Conservation (phyloP, 2,113 vertebrate genomes). For the Euleptes europaea region DNA sequence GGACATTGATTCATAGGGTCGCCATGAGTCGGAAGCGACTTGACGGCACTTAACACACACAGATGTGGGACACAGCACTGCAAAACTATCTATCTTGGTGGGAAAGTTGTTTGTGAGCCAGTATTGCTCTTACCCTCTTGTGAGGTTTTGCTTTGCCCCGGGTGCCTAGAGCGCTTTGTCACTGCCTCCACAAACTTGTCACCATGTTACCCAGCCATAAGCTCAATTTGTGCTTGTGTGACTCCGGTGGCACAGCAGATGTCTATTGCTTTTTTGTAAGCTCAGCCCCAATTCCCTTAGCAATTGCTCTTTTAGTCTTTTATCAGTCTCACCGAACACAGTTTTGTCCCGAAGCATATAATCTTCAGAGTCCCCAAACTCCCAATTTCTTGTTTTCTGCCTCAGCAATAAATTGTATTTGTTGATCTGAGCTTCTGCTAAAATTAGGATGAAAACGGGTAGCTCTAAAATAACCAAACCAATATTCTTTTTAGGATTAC, state of each 20-base stretch:
- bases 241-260: not conserved
- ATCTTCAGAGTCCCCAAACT: constrained; percentile 12
- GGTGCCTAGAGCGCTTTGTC: not conserved
- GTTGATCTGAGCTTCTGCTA: not conserved
- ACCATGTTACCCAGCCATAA: constrained; percentile 1
- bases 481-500: not conserved
- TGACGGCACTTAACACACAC: too few species aligned
- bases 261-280: constrained; percentile 15
- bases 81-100: not conserved
- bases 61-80: too few species aligned
- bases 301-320: constrained; percentile 10
- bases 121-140: not conserved
- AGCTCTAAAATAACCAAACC: not conserved
- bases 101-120: not conserved
- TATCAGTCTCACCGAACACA: constrained; percentile 16
- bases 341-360: constrained; percentile 15
- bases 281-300: not conserved
- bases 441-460: not conserved
- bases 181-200: not conserved
- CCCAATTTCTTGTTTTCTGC: not conserved
- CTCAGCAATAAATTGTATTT: not conserved
- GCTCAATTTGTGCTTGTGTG: constrained; percentile 4
- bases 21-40: too few species aligned
- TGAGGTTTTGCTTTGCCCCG: not conserved
- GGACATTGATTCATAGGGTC: too few species aligned